A percentile compares a stretch with the other conserved stretches of the same genome.
phyloP scores from a whole-genome alignment of 2,113 vertebrate species.

The Ctenodactylus gundi region DNA sequence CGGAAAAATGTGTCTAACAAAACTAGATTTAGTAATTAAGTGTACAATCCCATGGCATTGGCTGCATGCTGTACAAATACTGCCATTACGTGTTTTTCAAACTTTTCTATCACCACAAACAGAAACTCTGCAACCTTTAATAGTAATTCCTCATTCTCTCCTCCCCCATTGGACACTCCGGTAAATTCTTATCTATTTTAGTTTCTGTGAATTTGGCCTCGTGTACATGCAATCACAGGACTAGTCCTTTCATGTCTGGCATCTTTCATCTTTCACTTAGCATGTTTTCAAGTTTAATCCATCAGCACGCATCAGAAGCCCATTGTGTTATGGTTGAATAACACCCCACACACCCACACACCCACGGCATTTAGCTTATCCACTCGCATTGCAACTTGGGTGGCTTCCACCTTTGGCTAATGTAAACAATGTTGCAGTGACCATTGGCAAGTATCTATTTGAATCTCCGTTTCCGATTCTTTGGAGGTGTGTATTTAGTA shows the following conservation, averaged over 20 bases:
- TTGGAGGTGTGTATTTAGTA: neutral
- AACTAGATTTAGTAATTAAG: neutral
- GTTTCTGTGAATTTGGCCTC: neutral
- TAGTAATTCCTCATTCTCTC: neutral
- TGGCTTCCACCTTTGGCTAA: neutral
- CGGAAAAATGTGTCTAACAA: neutral
- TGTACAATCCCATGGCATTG: neutral
- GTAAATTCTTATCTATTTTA: neutral
- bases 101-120: neutral
- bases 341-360: too few species aligned
- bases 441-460: neutral
- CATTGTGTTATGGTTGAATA: neutral
- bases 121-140: neutral
- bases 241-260: neutral
- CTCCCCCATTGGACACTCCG: neutral
- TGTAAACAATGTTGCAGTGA: neutral
- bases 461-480: neutral
- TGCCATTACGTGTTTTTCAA: neutral
- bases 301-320: neutral
- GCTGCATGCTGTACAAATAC: neutral
- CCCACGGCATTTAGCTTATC: too few species aligned
- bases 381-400: too few species aligned
- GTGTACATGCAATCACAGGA: neutral
- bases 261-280: conserved; percentile 7
- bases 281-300: neutral